These are phyloP conservation scores for Onychostoma macrolepis DNA, from an alignment of 2,113 vertebrate species.

Conservation along the genomic window DNA sequence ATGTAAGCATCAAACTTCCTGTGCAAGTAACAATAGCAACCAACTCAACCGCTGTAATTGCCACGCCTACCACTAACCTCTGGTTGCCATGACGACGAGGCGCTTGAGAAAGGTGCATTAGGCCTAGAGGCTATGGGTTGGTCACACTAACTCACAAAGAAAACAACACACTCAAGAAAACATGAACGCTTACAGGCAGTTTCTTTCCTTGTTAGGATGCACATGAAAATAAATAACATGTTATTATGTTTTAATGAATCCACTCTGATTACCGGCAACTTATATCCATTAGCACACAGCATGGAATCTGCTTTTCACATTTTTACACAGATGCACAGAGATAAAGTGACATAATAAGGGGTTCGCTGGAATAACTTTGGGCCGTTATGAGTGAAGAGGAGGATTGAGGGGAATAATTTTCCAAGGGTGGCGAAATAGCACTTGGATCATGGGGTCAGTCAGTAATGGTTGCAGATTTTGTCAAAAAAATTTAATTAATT, in stretches of 20 bases:
- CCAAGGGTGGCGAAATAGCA: not conserved
- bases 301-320: not conserved
- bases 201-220: not conserved
- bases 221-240: not conserved
- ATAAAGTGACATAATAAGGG: not conserved
- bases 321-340: not conserved
- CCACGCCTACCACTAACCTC: conserved; percentile 39
- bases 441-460: not conserved
- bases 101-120: conserved; percentile 35
- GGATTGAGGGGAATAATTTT: not conserved
- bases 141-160: not conserved
- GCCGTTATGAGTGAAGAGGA: not conserved
- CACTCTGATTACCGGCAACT: not conserved
- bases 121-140: conserved; percentile 19
- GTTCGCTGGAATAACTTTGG: too few species aligned
- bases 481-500: not conserved
- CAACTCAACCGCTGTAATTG: not conserved
- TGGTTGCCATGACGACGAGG: conserved; percentile 37
- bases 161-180: not conserved
- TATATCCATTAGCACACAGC: not conserved
- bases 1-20: conserved; percentile 20
- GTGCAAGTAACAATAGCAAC: conserved; percentile 42
- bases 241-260: not conserved
- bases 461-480: not conserved
- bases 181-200: not conserved